Evolutionary conservation across 2,113 vertebrate genomes (phyloP).

Genomic region (Cathartes aura): DNA sequence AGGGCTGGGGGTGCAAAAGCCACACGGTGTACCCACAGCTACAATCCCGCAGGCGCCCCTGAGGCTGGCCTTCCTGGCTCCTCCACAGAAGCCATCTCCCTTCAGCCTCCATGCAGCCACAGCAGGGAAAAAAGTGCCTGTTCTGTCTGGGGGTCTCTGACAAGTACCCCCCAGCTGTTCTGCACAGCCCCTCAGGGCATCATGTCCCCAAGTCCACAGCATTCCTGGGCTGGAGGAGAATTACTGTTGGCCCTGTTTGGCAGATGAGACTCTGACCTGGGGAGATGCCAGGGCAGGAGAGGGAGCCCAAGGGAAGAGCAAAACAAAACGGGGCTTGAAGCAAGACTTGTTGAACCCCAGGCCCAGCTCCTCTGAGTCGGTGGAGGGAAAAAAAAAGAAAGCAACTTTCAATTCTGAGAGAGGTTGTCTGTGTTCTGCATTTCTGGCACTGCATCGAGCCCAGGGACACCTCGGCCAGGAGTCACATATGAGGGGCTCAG

Average conservation of each 20-base stretch:
- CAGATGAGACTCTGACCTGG: neutral
- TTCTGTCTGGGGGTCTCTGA: fast-evolving
- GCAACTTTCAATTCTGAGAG: fast-evolving
- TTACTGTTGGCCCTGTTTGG: neutral
- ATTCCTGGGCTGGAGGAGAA: neutral
- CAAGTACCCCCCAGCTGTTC: neutral
- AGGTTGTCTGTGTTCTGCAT: fast-evolving
- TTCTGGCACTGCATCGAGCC: neutral
- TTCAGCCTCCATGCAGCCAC: neutral
- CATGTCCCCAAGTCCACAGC: fast-evolving
- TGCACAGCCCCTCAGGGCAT: neutral
- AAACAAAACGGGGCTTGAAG: neutral
- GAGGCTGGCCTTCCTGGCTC: neutral
- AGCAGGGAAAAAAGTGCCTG: neutral
- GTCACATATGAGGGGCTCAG: fast-evolving
- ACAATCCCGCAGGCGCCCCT: neutral
- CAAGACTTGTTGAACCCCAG: neutral
- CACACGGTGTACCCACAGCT: fast-evolving
- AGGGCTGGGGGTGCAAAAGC: neutral
- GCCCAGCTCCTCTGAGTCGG: neutral
- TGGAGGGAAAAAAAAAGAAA: neutral
- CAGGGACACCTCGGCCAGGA: neutral
- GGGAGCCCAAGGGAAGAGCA: neutral
- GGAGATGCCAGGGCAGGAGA: neutral
- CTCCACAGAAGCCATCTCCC: neutral